Evolutionary conservation across 2,888 invertebrate species (phyloP), one percentile per base, ranked within the genome.

Genomic region (Mythimna lalbum): DNA sequence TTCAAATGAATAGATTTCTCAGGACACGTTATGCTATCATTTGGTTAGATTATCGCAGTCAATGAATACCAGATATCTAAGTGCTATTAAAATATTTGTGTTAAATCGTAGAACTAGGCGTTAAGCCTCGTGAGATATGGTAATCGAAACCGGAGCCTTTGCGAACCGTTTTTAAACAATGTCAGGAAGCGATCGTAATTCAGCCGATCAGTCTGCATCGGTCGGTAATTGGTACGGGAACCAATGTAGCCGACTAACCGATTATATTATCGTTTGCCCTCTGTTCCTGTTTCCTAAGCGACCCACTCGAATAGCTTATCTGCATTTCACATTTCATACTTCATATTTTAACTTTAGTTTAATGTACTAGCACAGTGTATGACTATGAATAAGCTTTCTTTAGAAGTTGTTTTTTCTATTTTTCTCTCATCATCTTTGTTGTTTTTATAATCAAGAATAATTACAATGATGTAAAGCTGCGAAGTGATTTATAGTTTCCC

Each of bases 171-270:
- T 86, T 87, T 72, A 87, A 90, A 92, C 91, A 92, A 91, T 88
- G 89, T 84, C 88, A 90, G 93, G 93, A 93, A 91, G 89, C 83
- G 80, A 88, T 87, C 84, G 86, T 87, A 78, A 89, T 90, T 90
- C 86, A 81, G 87, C 80, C 87, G 87, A 89, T 89, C 87, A 87
- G 84, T 77, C 80, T 82, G 86, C 82, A 82, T 80, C 83, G 79
- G 73, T 65, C 81, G 80, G 63, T 82, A 82, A 85, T 87, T 88
- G 85, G 78, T 83, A 82, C 73, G 80, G 85, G 85, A 81, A 80
- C 72, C 74, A 73, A 69, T 68, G 77, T 68, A 69, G 69, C 69
- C 78, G 78, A 87, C 84, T 82, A 78, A 67, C 71, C 78, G 79
- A 87, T 84, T 82, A 78, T 78, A 76, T 81, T 76, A 77, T 84